Evolutionary conservation across 2,888 invertebrate genomes (phyloP), one percentile per base, ranked within the genome.

Genomic region (Chrysopilus asiliformis): DNA sequence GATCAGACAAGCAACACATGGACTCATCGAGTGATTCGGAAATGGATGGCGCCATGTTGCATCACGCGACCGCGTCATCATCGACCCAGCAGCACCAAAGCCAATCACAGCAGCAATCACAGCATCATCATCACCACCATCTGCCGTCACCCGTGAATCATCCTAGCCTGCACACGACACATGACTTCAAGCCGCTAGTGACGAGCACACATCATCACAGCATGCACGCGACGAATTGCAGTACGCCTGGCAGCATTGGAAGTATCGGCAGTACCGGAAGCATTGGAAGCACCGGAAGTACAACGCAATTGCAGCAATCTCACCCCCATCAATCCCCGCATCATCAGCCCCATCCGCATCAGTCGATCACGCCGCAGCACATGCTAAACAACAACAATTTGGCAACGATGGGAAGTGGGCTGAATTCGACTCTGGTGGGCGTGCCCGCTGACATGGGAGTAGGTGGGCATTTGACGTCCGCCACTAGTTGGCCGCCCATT

Each of bases 21-120:
- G 65, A 65, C 47, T 58, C 65, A 41, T 65, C 65, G 31, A 63
- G 62, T 50, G 65, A 65, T 49, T 65, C 64, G 8, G 65, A 65
- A 53, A 60, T 65, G 54, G 65, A 65, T 47, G 55, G 60, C 44
- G 48, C 51, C 19, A 50, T 63, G n/a, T n/a, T n/a, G 42, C 56
- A 59, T 42, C 57, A 56, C 41, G 47, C 43, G 24, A 42, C 46
- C 36, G 43, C n/a, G n/a, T n/a, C n/a, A n/a, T n/a, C n/a, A n/a
- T n/a, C n/a, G n/a, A n/a, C n/a, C n/a, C n/a, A n/a, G n/a, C n/a
- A n/a, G n/a, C n/a, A 51, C 40, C 52, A 53, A 27, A 53, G 52
- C 33, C 52, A 53, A 17, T n/a, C n/a, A n/a, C 50, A 48, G 25
- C 49, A 52, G 29, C 50, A 48, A 48, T 45, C 49, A 42, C 47